Percentiles rank a stretch among this genome's conserved stretches.
These are phyloP conservation scores for Diorhabda sublineata DNA, from an alignment of 1,140 invertebrate genomes.

Conservation along the genomic window DNA sequence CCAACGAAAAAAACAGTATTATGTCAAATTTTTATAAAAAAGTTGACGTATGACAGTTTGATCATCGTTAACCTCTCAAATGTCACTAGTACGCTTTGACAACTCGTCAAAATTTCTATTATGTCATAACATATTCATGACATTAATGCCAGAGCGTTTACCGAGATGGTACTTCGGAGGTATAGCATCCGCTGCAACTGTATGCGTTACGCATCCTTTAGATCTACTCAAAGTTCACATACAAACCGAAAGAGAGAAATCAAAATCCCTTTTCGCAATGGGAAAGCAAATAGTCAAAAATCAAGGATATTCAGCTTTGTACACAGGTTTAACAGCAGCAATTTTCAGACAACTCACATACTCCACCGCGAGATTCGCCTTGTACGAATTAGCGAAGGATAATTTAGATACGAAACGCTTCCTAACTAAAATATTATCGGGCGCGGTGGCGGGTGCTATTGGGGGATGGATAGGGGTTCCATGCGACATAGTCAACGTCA, in stretches of 20 bases:
- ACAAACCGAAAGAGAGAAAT: constrained; percentile 90
- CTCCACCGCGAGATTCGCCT: constrained; percentile 93
- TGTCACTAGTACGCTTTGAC: too few relatives aligned
- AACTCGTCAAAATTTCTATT: too few relatives aligned
- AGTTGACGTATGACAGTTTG: too few relatives aligned
- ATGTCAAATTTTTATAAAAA: too few relatives aligned
- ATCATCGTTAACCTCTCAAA: too few relatives aligned
- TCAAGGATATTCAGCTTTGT: constrained; percentile 79
- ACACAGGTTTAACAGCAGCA: constrained; percentile 95
- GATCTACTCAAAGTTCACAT: constrained; percentile 96
- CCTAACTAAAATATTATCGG: constrained; percentile 68
- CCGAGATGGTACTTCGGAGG: constrained; percentile 94
- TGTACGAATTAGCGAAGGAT: constrained; percentile 84
- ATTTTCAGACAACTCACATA: constrained; percentile 92
- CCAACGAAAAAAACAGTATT: too few relatives aligned
- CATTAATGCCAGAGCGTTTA: too few relatives aligned
- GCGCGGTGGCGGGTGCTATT: constrained; percentile 67
- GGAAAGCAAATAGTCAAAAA: constrained; percentile 71
- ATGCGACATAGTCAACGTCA: constrained; percentile 94
- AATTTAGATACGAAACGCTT: constrained; percentile 54
- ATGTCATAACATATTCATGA: too few relatives aligned
- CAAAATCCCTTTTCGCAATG: constrained; percentile 66
- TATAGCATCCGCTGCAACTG: constrained; percentile 87
- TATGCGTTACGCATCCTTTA: constrained; percentile 92
- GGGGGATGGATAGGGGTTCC: constrained; percentile 92